These are phyloP conservation scores for Ceratothoa steindachneri DNA, from an alignment of 2,888 invertebrate genomes.

Conservation along the genomic window DNA sequence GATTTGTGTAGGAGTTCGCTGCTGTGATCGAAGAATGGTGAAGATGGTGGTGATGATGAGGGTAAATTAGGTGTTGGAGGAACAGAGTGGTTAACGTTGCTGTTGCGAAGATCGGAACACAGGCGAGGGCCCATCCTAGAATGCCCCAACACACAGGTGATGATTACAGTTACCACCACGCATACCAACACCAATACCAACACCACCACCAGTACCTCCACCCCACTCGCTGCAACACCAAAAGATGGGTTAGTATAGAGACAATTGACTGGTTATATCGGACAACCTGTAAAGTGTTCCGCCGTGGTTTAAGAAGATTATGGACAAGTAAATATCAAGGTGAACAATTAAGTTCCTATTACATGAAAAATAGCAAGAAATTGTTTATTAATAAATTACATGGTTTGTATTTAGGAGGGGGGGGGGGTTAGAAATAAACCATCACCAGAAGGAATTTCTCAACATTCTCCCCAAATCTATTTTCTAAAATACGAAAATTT, in stretches of 20 bases:
- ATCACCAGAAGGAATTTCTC: no score
- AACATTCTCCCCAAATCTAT: no score
- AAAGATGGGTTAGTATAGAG: not conserved
- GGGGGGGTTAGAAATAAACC: no score
- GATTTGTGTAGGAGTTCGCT: constrained; percentile 3
- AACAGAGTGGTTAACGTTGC: constrained; percentile 19
- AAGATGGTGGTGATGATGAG: not conserved
- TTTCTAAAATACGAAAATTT: no score
- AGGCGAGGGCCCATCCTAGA: constrained; percentile 41
- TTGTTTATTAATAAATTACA: no score
- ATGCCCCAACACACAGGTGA: constrained; percentile 36
- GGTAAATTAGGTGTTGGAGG: constrained; percentile 9
- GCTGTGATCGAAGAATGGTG: not conserved
- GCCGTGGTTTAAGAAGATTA: no score
- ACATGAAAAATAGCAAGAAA: no score
- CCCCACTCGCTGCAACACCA: constrained; percentile 32
- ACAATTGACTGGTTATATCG: no score
- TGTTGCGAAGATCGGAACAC: constrained; percentile 32
- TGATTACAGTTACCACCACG: constrained; percentile 32
- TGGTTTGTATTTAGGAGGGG: no score
- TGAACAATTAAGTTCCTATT: no score
- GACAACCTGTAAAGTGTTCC: no score
- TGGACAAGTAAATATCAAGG: no score
- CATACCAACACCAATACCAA: constrained; percentile 27
- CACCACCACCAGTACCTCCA: constrained; percentile 27